Evolutionary conservation across 2,888 invertebrate species (phyloP), one percentile per base, ranked within the genome.

Genomic region (Laothoe populi): DNA sequence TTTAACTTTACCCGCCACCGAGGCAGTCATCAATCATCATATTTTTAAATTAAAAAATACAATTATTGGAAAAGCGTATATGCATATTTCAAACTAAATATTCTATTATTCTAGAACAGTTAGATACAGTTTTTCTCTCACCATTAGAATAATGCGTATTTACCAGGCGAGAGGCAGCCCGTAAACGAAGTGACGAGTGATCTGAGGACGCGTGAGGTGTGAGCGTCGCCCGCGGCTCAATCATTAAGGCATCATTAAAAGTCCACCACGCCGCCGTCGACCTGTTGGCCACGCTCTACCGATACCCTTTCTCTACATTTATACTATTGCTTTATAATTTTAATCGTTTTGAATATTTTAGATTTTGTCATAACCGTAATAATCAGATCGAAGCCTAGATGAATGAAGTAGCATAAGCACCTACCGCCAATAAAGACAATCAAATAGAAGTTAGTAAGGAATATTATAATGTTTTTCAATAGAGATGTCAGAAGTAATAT

Each of bases 241-340:
- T 86, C 87, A 87, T 87, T 86, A 87, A 79, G 84, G 84, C 83
- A 86, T 86, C 86, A 86, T 87, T 86, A 87, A 85, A 82, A 82
- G 73, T 81, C 75, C 71, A 40, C 66, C 58, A 23, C 46, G 57
- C 26, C 45, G 53, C 31, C 73, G 76, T 76, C 79, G 74, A 80
- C 78, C 81, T 79, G 79, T 77, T 77, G 78, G 78, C 57, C 42
- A 71, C 73, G 75, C 69, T 75, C 72, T 73, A 72, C 75, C 76
- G 77, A 75, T 73, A 75, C 77, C 77, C 73, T 76, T 73, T 53
- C 53, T 53, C 53, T 35, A 53, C 35, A 35, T 53, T 53, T 53
- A 53, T 53, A 35, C 53, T 31, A 35, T 53, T 53, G 35, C 53
- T 49, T 53, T 60, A 46, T 57, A 23, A 38, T 57, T 38, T 31